These are phyloP conservation scores for Hippopotamyrus pictus DNA, from an alignment of 2,797 vertebrate species.

Conservation along the genomic window DNA sequence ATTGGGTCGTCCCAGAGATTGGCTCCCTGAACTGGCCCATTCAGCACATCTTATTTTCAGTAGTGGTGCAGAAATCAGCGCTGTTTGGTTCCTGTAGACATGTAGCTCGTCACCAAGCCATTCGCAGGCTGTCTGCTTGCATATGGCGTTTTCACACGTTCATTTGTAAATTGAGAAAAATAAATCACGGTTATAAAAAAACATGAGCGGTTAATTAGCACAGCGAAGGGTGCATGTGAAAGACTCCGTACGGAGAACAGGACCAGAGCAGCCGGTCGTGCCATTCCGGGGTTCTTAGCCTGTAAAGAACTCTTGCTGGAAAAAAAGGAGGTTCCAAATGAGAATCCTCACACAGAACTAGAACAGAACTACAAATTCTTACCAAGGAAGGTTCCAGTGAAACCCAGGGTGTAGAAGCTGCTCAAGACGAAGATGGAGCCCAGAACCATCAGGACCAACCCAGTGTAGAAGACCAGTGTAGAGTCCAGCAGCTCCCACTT, in stretches of 20 bases:
- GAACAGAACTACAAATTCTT: conserved; percentile 39
- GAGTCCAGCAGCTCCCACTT: conserved; percentile 66
- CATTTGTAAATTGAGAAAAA: neutral
- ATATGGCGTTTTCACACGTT: neutral
- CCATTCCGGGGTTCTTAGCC: neutral
- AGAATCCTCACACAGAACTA: neutral
- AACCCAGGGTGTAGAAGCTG: conserved; percentile 86
- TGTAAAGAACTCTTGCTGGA: neutral
- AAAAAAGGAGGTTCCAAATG: neutral
- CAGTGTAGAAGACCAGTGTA: conserved; percentile 53
- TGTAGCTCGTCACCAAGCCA: neutral
- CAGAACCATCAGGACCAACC: conserved; percentile 55
- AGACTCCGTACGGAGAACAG: neutral
- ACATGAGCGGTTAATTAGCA: neutral
- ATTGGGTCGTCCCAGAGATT: neutral
- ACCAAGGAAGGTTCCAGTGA: conserved; percentile 90
- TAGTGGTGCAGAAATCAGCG: neutral
- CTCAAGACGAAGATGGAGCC: conserved; percentile 75
- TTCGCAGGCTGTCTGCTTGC: neutral
- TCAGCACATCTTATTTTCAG: neutral
- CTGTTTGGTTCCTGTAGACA: neutral
- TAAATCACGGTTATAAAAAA: neutral
- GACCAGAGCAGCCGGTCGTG: neutral
- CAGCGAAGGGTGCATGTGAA: neutral
- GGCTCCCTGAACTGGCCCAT: neutral